These are phyloP conservation scores for Cotesia chilonis DNA, from an alignment of 1,140 invertebrate genomes.

Conservation along the genomic window DNA sequence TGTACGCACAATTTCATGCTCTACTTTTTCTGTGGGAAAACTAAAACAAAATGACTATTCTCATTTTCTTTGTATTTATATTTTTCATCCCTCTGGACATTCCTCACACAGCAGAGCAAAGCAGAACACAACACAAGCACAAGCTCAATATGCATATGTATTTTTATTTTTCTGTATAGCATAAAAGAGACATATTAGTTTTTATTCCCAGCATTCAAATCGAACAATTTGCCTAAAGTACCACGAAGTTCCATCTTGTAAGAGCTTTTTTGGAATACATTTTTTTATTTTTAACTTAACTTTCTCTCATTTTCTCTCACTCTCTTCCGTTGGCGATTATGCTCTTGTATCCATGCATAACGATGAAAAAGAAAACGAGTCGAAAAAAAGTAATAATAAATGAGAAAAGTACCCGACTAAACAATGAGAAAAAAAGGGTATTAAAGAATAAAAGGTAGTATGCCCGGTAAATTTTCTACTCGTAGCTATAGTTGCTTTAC, in stretches of 20 bases:
- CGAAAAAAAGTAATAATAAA: background rate
- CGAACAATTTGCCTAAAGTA: constrained; percentile 30
- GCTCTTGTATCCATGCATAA: constrained; percentile 7
- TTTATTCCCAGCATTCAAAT: constrained; percentile 27
- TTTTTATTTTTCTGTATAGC: background rate
- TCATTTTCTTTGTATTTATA: background rate
- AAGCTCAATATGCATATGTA: too few species aligned
- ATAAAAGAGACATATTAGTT: constrained; percentile 23
- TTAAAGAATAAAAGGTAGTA: too few species aligned
- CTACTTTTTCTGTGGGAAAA: constrained; percentile 13
- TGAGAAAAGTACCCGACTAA: background rate
- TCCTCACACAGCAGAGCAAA: background rate
- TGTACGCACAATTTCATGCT: background rate
- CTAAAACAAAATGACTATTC: constrained; percentile 11
- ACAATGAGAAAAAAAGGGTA: background rate
- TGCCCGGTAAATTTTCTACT: background rate
- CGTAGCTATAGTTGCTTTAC: background rate
- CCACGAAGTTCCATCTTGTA: constrained; percentile 11
- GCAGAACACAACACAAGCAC: too few species aligned
- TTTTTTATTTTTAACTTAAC: constrained; percentile 4
- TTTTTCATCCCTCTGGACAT: too few species aligned
- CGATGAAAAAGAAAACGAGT: background rate
- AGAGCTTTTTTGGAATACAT: constrained; percentile 19
- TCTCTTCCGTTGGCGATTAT: constrained; percentile 20
- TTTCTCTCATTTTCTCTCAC: constrained; percentile 17